Percentiles rank a stretch among this genome's conserved stretches.
Conservation (phyloP, 2,888 invertebrate genomes). For the Hedychridium roseum region DNA sequence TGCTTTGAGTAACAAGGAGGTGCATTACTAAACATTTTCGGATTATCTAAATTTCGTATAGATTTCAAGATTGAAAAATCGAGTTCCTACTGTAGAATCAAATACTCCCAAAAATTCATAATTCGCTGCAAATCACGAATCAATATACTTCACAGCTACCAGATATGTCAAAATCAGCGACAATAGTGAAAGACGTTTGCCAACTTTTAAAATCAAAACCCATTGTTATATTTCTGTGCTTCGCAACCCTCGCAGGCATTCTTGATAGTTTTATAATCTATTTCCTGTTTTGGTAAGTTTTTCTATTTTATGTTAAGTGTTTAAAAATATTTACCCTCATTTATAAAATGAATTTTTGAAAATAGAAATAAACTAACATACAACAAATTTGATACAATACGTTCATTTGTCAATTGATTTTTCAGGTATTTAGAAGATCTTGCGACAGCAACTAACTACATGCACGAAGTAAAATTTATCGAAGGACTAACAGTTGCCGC, state of each 20-base stretch:
- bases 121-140: too few relatives aligned
- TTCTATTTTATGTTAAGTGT: conserved; percentile 1
- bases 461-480: conserved; percentile 76
- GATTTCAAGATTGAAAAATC: too few relatives aligned
- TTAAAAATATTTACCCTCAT: too few relatives aligned
- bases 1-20: too few relatives aligned
- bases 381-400: conserved; percentile 1
- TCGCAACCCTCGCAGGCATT: conserved; percentile 79
- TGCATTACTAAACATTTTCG: too few relatives aligned
- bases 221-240: conserved; percentile 75
- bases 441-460: conserved; percentile 70
- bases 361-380: too few relatives aligned
- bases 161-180: conserved; percentile 72
- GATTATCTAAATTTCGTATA: too few relatives aligned
- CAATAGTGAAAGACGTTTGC: conserved; percentile 74
- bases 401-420: too few relatives aligned
- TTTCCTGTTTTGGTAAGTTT: conserved; percentile 78
- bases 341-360: too few relatives aligned
- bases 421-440: conserved; percentile 80
- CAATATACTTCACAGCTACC: conserved; percentile 75
- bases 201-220: conserved; percentile 71
- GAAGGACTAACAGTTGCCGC: conserved; percentile 83
- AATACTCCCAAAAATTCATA: too few relatives aligned
- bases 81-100: too few relatives aligned
- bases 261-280: conserved; percentile 84